Percentiles rank a stretch among this genome's conserved stretches.
Evolutionary conservation across 2,113 vertebrate genomes (phyloP).

Genomic region (Cyprinodon brontotheroides): DNA sequence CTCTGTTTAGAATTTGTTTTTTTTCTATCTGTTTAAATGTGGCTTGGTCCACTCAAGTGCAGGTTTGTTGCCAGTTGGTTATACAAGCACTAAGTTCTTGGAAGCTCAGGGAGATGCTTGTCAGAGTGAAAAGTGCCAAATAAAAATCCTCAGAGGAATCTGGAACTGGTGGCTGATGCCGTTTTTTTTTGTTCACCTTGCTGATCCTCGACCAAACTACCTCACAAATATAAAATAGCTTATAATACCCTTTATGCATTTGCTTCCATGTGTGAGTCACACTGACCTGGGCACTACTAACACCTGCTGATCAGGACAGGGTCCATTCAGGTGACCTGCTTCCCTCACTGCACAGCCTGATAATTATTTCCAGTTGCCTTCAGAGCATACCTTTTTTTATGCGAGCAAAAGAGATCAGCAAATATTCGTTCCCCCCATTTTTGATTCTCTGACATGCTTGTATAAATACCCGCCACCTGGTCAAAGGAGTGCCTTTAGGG

Average conservation of each 20-base stretch:
- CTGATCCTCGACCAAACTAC: no score
- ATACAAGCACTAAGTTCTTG: no score
- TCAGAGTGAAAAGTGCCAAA: no score
- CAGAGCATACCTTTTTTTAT: slow-evolving; percentile 61
- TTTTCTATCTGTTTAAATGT: no score
- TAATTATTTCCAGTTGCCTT: slow-evolving; percentile 83
- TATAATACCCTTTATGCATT: not conserved
- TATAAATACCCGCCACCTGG: slow-evolving; percentile 80
- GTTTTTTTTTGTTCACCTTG: no score
- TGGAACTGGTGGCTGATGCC: no score
- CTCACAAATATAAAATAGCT: not conserved
- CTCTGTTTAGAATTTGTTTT: no score
- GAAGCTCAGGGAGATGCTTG: no score
- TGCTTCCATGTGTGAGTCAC: slow-evolving; percentile 65
- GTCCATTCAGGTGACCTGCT: slow-evolving; percentile 67
- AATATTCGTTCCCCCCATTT: slow-evolving; percentile 61
- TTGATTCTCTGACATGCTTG: slow-evolving; percentile 71
- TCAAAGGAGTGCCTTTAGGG: slow-evolving; percentile 73
- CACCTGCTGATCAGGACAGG: slow-evolving; percentile 67
- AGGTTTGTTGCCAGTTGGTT: no score
- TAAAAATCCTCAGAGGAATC: no score
- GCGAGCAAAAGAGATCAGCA: slow-evolving; percentile 64
- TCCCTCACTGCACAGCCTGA: slow-evolving; percentile 65
- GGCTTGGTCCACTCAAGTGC: no score
- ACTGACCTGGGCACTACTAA: slow-evolving; percentile 57